Evolutionary conservation across 1,140 invertebrate species (phyloP).

Genomic region (Euura saliciscinereae): DNA sequence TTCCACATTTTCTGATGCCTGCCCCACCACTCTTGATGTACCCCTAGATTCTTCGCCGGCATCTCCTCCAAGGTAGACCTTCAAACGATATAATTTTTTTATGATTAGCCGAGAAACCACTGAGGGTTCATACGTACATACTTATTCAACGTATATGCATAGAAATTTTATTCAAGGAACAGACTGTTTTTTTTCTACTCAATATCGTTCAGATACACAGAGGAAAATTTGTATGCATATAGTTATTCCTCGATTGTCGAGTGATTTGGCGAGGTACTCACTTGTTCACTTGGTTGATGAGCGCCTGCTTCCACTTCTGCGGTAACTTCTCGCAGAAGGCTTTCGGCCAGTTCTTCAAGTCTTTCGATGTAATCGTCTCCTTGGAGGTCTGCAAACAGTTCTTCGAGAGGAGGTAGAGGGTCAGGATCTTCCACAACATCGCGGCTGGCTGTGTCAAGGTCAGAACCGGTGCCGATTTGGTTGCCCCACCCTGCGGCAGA

Average conservation of each 20-base stretch:
- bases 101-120: constrained; percentile 22
- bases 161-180: constrained; percentile 31
- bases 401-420: constrained; percentile 80
- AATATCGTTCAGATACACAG: neutral
- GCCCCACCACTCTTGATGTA: constrained; percentile 73
- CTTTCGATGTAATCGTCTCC: constrained; percentile 70
- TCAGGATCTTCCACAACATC: constrained; percentile 70
- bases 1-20: constrained; percentile 81
- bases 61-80: constrained; percentile 34
- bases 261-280: constrained; percentile 29
- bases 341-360: constrained; percentile 79
- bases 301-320: constrained; percentile 71
- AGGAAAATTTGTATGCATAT: neutral
- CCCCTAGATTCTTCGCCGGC: constrained; percentile 40
- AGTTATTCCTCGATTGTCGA: neutral
- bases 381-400: constrained; percentile 73
- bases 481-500: constrained; percentile 81
- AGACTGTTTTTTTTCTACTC: constrained; percentile 14
- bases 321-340: constrained; percentile 80
- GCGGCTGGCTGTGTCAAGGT: constrained; percentile 52
- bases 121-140: constrained; percentile 17
- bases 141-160: constrained; percentile 27
- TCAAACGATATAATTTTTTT: neutral
- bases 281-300: constrained; percentile 65
- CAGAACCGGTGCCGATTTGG: constrained; percentile 64